A percentile compares a stretch with the other conserved stretches of the same genome.
These are phyloP conservation scores for Pseudeuparius sepicola DNA, from an alignment of 2,888 invertebrate genomes.

Conservation along the genomic window DNA sequence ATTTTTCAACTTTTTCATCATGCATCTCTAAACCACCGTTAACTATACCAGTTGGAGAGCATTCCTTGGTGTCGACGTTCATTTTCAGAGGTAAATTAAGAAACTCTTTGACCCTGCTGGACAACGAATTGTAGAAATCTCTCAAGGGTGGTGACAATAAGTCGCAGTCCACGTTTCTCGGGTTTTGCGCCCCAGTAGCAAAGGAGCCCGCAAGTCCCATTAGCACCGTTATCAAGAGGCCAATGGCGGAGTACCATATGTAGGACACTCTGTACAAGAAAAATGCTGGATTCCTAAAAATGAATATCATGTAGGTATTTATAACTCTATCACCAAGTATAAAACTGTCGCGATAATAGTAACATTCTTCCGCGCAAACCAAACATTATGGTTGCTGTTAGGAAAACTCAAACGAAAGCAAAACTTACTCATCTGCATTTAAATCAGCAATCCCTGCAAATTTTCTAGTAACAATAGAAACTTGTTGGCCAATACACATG, in stretches of 20 bases:
- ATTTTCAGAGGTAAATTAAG: constrained; percentile 32
- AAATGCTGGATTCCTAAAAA: constrained; percentile 29
- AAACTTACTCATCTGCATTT: constrained; percentile 26
- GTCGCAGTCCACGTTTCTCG: constrained; percentile 53
- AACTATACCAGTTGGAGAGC: too few relatives aligned
- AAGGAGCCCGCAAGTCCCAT: constrained; percentile 66
- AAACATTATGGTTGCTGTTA: constrained; percentile 30
- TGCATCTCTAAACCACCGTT: too few relatives aligned
- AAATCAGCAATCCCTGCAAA: too few relatives aligned
- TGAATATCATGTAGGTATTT: not conserved
- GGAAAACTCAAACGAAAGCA: constrained; percentile 31
- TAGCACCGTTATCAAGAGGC: constrained; percentile 61
- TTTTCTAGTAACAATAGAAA: too few relatives aligned
- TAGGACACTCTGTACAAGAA: constrained; percentile 68
- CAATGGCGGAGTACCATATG: constrained; percentile 82
- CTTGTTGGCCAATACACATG: constrained; percentile 60
- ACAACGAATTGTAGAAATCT: constrained; percentile 43
- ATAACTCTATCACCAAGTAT: too few relatives aligned
- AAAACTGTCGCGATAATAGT: constrained; percentile 12
- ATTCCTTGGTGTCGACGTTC: too few relatives aligned
- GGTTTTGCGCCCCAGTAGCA: constrained; percentile 51
- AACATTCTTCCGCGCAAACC: constrained; percentile 2
- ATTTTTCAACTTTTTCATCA: too few relatives aligned
- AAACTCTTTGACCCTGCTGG: constrained; percentile 40
- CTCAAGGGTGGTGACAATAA: constrained; percentile 58